Evolutionary conservation across 2,797 vertebrate species (phyloP), one percentile per base, ranked within the genome.

Genomic region (Euphonia xanthogaster): DNA sequence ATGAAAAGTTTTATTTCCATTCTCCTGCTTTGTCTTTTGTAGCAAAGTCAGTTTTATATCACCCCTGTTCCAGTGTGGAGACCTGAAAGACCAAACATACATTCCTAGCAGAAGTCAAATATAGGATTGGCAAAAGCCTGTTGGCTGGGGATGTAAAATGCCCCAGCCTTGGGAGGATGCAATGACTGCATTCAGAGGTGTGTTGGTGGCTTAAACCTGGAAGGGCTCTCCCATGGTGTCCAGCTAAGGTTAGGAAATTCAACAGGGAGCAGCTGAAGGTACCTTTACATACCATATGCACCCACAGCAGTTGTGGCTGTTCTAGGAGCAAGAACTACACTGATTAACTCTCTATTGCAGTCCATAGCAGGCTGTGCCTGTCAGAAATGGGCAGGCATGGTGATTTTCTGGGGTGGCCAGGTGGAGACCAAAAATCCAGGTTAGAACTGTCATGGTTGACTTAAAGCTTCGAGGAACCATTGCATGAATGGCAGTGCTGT

Each of bases 221-320:
- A 60, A 85, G 76, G 28, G 44, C 35, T 62, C 60, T 66, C 20
- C 7, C 24, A 2, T 12, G 9, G 20, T 40, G 54, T 58, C 27
- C 21, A 28, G 28, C 24, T 50, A 54, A 71, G 33, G 35, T 17
- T 21, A 61, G 35, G n/a, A 45, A 71, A 60, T 50, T 30, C 40
- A 67, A 1, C 11, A 24, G 14, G 12, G 30, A 33, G 47, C 50
- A 71, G 24, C 2, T 61, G 35, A 33, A 79, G 37, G 23, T 18
- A 3, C 9, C 13, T 63, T 51, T 61, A n/a, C 0, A 0, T 6
- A 10, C 15, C 58, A 42, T 6, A 1, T 31, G 8, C 28, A 40
- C 19, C 44, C 10, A 40, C 31, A 66, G 66, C 19, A 63, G 23
- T 6, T 54, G 9, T 51, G 70, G 13, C 66, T n/a, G 21, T 58